Percentiles rank a stretch among this genome's conserved stretches.
Evolutionary conservation across 2,797 vertebrate species (phyloP).

Genomic region (Syngnathus acus): DNA sequence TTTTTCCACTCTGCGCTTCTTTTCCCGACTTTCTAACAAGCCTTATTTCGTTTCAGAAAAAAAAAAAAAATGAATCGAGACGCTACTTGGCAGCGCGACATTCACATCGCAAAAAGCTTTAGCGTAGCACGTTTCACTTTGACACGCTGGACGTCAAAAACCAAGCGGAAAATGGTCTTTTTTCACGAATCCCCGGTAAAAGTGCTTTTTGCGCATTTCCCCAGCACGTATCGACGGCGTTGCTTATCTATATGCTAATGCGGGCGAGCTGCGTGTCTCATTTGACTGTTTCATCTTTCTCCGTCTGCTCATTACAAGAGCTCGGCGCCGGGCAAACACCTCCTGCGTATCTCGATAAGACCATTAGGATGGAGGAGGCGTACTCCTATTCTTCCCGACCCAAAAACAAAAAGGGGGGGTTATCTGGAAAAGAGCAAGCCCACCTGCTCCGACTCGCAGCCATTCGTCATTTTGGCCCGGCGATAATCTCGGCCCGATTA

Average conservation of each 20-base stretch:
- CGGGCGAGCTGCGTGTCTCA: constrained; percentile 41
- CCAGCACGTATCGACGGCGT: constrained; percentile 24
- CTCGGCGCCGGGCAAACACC: constrained; percentile 48
- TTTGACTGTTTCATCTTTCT: constrained; percentile 68
- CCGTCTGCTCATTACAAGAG: constrained; percentile 58
- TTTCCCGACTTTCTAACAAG: too few relatives aligned
- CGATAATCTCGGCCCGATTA: constrained; percentile 35
- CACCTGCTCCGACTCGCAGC: constrained; percentile 53
- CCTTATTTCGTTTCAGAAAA: too few relatives aligned
- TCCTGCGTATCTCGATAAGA: constrained; percentile 69
- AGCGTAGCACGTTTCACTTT: not conserved
- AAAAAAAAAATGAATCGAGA: too few relatives aligned
- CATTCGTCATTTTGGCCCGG: constrained; percentile 51
- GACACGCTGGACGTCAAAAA: not conserved
- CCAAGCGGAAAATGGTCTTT: not conserved
- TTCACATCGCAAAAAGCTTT: not conserved
- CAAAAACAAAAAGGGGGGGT: constrained; percentile 51
- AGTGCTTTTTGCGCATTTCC: not conserved
- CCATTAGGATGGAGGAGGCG: constrained; percentile 72
- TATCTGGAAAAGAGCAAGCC: constrained; percentile 67
- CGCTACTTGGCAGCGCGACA: too few relatives aligned
- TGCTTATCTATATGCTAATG: constrained; percentile 78
- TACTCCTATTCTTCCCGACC: constrained; percentile 41
- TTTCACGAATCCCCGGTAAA: not conserved
- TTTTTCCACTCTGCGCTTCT: too few relatives aligned